Evolutionary conservation across 2,888 invertebrate genomes (phyloP).

Genomic region (Andrena fulva): DNA sequence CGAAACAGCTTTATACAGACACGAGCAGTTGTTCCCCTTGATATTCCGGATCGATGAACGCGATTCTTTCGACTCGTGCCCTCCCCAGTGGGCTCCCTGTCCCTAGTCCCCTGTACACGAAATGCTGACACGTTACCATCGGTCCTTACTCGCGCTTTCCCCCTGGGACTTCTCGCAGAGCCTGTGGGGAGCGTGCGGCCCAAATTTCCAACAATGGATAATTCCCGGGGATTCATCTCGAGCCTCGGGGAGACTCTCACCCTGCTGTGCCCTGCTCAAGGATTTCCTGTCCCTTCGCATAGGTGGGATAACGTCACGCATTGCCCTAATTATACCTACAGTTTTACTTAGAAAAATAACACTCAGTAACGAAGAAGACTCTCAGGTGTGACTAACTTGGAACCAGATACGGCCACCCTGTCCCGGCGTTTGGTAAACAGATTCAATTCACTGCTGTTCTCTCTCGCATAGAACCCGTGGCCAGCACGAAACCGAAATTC

Average conservation of each 20-base stretch:
- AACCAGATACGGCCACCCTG: slow-evolving; percentile 48
- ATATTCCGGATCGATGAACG: background rate
- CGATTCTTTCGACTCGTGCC: slow-evolving; percentile 1
- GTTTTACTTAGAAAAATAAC: too few species aligned
- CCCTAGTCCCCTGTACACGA: slow-evolving; percentile 42
- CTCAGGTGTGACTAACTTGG: background rate
- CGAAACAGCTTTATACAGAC: background rate
- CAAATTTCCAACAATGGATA: slow-evolving; percentile 87
- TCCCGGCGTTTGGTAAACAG: slow-evolving; percentile 37
- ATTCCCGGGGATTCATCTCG: slow-evolving; percentile 84
- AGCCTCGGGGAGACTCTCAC: slow-evolving; percentile 82
- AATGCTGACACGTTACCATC: background rate
- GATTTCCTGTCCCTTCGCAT: slow-evolving; percentile 86
- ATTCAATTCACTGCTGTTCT: slow-evolving; percentile 35
- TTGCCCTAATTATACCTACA: too few species aligned
- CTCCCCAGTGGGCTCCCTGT: slow-evolving; percentile 65
- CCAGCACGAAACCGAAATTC: slow-evolving; percentile 83
- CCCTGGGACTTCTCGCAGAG: slow-evolving; percentile 85
- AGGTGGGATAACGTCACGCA: slow-evolving; percentile 82
- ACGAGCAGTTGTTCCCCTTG: background rate
- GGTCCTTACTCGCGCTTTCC: slow-evolving; percentile 54
- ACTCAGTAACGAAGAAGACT: background rate
- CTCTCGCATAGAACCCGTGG: slow-evolving; percentile 82
- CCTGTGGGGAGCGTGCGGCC: slow-evolving; percentile 91
- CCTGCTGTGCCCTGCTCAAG: slow-evolving; percentile 86